Conservation (phyloP, 2,113 vertebrate species). For the Nothoprocta pentlandii region DNA sequence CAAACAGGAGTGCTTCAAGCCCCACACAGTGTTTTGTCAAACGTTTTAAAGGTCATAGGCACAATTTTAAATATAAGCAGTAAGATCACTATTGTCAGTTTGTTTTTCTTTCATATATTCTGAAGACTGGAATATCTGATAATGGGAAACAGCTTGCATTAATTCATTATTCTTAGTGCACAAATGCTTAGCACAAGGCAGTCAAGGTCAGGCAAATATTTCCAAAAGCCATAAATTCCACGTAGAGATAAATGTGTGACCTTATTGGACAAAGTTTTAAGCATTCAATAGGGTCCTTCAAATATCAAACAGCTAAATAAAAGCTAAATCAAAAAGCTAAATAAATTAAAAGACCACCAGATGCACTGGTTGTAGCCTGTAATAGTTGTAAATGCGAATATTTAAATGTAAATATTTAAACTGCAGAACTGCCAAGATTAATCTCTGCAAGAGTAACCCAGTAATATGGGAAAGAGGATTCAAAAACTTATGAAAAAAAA, state of each 20-base stretch:
- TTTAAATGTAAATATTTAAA: neutral
- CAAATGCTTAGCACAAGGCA: neutral
- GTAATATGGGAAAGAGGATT: neutral
- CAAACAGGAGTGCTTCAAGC: neutral
- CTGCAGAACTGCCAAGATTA: neutral
- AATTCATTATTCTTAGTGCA: neutral
- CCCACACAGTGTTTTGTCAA: neutral
- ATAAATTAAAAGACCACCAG: neutral
- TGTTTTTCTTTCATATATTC: neutral
- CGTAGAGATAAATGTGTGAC: neutral
- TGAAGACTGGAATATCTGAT: neutral
- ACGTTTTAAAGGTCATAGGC: neutral
- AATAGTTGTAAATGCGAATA: neutral
- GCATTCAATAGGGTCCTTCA: neutral
- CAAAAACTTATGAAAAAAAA: neutral
- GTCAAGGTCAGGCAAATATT: conserved; percentile 29
- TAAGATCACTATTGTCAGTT: neutral
- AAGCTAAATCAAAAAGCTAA: too few species aligned
- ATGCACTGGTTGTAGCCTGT: neutral
- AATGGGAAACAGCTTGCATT: neutral
- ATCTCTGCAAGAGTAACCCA: neutral
- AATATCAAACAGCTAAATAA: neutral
- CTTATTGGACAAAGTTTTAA: neutral
- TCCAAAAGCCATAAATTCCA: conserved; percentile 4
- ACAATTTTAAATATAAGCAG: neutral